Evolutionary conservation across 2,888 invertebrate species (phyloP).

Genomic region (Scrobipalpa costella): DNA sequence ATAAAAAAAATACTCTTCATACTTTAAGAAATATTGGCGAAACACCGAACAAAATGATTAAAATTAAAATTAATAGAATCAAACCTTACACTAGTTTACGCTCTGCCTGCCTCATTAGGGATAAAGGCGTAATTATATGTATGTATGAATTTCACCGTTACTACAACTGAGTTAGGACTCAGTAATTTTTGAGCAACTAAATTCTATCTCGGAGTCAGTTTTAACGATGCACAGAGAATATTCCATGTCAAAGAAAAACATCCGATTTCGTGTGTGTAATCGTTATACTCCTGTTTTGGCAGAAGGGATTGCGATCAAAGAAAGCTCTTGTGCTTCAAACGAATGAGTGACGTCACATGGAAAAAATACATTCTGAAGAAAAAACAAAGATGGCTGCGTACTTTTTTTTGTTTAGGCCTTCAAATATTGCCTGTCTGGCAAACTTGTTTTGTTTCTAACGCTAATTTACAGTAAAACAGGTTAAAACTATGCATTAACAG

Average conservation of each 20-base stretch:
- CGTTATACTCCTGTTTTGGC: constrained; percentile 17
- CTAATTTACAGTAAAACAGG: too few species aligned
- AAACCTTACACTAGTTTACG: too few species aligned
- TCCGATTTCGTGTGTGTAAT: constrained; percentile 13
- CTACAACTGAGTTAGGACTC: too few species aligned
- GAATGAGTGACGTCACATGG: not conserved
- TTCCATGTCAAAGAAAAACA: constrained; percentile 18
- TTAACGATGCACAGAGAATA: constrained; percentile 9
- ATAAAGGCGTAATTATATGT: not conserved
- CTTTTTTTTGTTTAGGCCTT: not conserved
- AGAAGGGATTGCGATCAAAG: constrained; percentile 4
- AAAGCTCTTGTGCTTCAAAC: not conserved
- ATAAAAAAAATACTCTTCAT: too few species aligned
- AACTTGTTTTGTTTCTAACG: too few species aligned
- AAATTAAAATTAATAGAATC: too few species aligned
- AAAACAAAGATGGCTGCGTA: not conserved
- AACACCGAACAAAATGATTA: too few species aligned
- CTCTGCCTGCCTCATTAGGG: too few species aligned
- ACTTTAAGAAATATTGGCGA: too few species aligned
- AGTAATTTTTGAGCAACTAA: too few species aligned
- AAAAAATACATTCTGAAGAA: not conserved
- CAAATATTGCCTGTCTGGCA: not conserved
- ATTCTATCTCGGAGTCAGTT: too few species aligned
- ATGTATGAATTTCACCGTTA: too few species aligned
- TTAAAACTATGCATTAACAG: not conserved